These are phyloP conservation scores for Rotaria socialis DNA, from an alignment of 2,888 invertebrate genomes.

Conservation along the genomic window DNA sequence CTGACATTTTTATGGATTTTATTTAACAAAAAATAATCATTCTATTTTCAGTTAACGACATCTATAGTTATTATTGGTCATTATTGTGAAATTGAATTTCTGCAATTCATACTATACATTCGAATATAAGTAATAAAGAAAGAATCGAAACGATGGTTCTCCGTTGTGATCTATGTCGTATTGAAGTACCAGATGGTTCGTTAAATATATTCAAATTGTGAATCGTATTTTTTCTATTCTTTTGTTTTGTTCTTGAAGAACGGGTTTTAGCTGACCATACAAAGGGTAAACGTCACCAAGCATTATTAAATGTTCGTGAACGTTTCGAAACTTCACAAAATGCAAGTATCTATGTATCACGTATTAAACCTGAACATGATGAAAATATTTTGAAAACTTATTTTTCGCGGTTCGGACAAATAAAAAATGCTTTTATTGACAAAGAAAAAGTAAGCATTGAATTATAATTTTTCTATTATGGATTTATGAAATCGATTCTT, in stretches of 20 bases:
- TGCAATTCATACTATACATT: not conserved
- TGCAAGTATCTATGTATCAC: constrained; percentile 5
- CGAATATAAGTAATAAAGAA: not conserved
- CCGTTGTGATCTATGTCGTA: not conserved
- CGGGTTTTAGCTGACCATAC: constrained; percentile 9
- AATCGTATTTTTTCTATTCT: not conserved
- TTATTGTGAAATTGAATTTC: not conserved
- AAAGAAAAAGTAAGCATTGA: constrained; percentile 10
- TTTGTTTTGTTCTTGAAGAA: not conserved
- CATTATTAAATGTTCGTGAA: not conserved
- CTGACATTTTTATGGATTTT: not conserved
- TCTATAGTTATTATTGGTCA: not conserved
- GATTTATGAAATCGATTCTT: too few species aligned
- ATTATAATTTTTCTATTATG: too few species aligned
- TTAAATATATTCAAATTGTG: not conserved
- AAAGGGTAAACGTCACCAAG: constrained; percentile 26
- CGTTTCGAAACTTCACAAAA: constrained; percentile 18
- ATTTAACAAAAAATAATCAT: not conserved
- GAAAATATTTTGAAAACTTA: not conserved
- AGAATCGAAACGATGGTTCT: not conserved
- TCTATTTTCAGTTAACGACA: not conserved
- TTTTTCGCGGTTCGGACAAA: not conserved
- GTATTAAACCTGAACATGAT: constrained; percentile 12
- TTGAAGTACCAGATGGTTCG: constrained; percentile 24
- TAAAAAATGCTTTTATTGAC: constrained; percentile 1